phyloP scores from a whole-genome alignment of 2,888 invertebrate genomes.

The Poecilobothrus nobilitatus region DNA sequence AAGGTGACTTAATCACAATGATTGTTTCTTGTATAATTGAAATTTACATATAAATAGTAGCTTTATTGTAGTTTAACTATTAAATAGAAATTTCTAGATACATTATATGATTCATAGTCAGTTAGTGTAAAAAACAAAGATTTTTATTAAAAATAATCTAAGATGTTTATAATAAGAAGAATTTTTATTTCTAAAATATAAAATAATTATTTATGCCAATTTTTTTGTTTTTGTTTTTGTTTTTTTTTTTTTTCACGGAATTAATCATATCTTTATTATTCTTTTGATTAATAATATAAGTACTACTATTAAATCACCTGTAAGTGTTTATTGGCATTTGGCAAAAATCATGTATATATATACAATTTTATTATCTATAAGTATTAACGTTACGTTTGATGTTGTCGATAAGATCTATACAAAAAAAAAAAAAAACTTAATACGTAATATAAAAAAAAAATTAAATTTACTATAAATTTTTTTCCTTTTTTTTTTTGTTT shows the following conservation, averaged over 20 bases:
- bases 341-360: neutral
- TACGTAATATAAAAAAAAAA: neutral
- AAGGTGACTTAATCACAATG: too few species aligned
- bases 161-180: too few species aligned
- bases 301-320: neutral
- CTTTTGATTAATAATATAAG: neutral
- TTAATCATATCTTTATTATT: neutral
- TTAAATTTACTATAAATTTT: neutral
- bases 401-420: neutral
- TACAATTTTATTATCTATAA: neutral
- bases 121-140: too few species aligned
- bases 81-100: too few species aligned
- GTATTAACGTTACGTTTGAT: neutral
- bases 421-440: neutral
- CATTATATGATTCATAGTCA: too few species aligned
- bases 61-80: too few species aligned
- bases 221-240: too few species aligned
- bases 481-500: neutral
- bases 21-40: too few species aligned
- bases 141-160: too few species aligned
- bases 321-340: neutral
- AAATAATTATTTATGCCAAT: too few species aligned
- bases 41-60: too few species aligned
- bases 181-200: too few species aligned
- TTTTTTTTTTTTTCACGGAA: neutral